phyloP scores from a whole-genome alignment of 2,113 vertebrate species.

The Tympanuchus pallidicinctus region DNA sequence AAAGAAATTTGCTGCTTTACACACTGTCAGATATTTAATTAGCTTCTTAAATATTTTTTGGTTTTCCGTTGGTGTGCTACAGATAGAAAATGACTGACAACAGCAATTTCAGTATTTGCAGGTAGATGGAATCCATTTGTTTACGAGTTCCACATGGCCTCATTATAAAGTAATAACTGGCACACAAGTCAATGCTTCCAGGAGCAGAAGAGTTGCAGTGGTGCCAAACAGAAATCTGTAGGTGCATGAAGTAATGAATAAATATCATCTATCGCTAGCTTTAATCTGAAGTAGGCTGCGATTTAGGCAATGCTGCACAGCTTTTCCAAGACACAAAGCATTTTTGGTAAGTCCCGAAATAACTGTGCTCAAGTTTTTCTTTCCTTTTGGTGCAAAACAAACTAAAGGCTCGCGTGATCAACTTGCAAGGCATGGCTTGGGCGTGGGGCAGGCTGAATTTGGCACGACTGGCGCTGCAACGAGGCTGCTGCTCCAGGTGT shows the following conservation, averaged over 20 bases:
- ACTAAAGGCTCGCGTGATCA: accelerated
- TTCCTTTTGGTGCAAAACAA: not conserved
- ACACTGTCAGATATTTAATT: not conserved
- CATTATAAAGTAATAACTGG: accelerated
- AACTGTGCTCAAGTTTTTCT: accelerated
- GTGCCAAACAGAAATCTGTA: not conserved
- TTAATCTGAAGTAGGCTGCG: not conserved
- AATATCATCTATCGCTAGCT: not conserved
- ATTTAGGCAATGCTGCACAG: accelerated
- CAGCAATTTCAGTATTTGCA: not conserved
- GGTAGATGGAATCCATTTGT: not conserved
- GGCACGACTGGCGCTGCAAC: not conserved
- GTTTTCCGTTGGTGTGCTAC: accelerated
- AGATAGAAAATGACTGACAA: no score
- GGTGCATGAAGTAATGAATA: not conserved
- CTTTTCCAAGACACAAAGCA: accelerated
- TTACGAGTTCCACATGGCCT: accelerated
- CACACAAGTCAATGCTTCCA: no score
- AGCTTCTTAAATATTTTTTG: not conserved
- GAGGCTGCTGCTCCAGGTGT: not conserved
- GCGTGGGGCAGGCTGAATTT: not conserved
- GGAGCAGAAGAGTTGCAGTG: not conserved
- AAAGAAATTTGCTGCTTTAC: not conserved
- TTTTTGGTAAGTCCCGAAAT: not conserved
- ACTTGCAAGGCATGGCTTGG: accelerated